Base-by-base conservation (phyloP, 2,888 invertebrate species). In the Campaea margaritaria region DNA sequence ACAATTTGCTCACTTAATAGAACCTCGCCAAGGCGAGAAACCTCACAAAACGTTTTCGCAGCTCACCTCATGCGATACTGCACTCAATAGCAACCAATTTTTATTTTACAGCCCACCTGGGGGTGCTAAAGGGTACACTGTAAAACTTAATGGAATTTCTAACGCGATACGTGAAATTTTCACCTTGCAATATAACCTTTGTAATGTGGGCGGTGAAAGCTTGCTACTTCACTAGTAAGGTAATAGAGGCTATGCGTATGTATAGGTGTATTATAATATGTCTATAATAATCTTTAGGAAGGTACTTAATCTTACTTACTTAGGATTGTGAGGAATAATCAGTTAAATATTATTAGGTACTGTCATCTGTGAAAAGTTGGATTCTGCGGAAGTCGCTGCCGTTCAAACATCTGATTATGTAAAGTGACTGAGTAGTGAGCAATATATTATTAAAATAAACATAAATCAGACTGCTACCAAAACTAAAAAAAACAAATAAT, bases 151-250 rank as follows among this genome's bases (percentile, higher is more conserved):
- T 28, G 28, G 14, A 49, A 49, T 39, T 41, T 49, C 49, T 28
- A 49, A 41, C 28, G 27, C 14, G 27, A 48, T 48, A 48, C 38
- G 16, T 39, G 49, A 21, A 38, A 28, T 12, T 38, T 39, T 49
- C 39, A 27, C 41, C 49, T 27, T 49, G 28, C 38, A 39, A n/a
- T n/a, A 11, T 4, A 36, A n/a, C 36, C 36, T 36, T 3, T 34
- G 34, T 36, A n/a, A 12, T 2, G 36, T 5, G 36, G 12, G 12
- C 11, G 12, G 36, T n/a, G 36, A 36, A 36, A 3, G 9, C 31
- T 31, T 21, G 34, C 34, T 34, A n/a, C n/a, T n/a, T n/a, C n/a
- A n/a, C n/a, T n/a, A 11, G 34, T 3, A 9, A 11, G 9, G 10
- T 34, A 34, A 34, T 34, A 34, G 34, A 34, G 11, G 34, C 1